Evolutionary conservation across 2,797 vertebrate genomes (phyloP), one percentile per base, ranked within the genome.

Genomic region (Falco rusticolus): DNA sequence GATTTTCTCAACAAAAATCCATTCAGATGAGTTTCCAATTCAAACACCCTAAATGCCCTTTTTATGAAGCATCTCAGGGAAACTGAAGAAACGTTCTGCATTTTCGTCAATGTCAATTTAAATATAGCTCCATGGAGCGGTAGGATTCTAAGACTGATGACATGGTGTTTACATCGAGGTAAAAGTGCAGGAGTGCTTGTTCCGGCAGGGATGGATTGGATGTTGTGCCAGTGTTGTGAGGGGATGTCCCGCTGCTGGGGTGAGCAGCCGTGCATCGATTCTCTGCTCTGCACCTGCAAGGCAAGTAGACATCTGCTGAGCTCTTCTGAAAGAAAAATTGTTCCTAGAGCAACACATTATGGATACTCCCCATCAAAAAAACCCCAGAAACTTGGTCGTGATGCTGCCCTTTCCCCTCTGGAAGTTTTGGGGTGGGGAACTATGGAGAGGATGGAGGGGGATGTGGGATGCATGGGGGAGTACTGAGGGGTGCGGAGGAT

Each of bases 201-300:
- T 71, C n/a, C 2, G 3, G 16, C 3, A 5, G 78, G 53, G 68
- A 39, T 0, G 3, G n/a, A 21, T 6, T 0, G 1, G 60, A 26
- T 39, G 13, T 15, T 0, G 3, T 7, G 43, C 3, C 0, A 0
- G 16, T 29, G 59, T 2, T 47, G 33, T 9, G 22, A 29, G 26
- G 12, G 5, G 10, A 9, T 77, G 13, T 8, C 33, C 64, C 0
- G 0, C 45, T 80, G 39, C 48, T 3, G 31, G 9, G n/a, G 19
- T 11, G 50, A 11, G 10, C 0, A 15, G 10, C 66, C 25, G 13
- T n/a, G 39, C 21, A 22, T 24, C 7, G 12, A 34, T 48, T 54
- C 57, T 57, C 31, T 64, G n/a, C 16, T n/a, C 16, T 5, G 8
- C 50, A n/a, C 31, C 63, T 57, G 31, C 1, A 12, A 71, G 34